Conservation (phyloP, 2,888 invertebrate genomes). For the Eristalis arbustorum region DNA sequence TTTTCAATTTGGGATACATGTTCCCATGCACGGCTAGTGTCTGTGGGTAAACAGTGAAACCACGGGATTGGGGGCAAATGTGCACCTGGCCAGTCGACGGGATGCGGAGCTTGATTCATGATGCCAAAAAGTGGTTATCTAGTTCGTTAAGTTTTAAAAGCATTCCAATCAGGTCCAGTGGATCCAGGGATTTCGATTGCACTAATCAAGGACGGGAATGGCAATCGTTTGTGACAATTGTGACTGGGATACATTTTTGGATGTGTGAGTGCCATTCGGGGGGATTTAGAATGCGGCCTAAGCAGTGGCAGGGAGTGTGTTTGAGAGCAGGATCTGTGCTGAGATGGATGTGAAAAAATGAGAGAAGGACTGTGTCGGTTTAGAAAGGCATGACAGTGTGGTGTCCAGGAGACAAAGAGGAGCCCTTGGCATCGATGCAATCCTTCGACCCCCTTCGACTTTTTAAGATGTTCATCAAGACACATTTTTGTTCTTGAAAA, state of each 20-base stretch:
- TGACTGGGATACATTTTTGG: not conserved
- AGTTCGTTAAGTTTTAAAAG: conserved; percentile 4
- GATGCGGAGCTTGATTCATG: conserved; percentile 1
- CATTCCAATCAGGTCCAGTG: not conserved
- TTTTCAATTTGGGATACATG: conserved; percentile 41
- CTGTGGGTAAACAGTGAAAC: not conserved
- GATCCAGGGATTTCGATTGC: not conserved
- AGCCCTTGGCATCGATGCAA: too few relatives aligned
- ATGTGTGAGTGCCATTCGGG: not conserved
- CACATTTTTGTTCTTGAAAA: too few relatives aligned
- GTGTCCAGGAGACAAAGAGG: too few relatives aligned
- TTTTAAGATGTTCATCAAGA: too few relatives aligned
- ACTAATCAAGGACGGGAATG: not conserved
- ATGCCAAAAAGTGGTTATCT: conserved; percentile 2
- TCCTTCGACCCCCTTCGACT: too few relatives aligned
- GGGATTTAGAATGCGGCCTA: too few relatives aligned
- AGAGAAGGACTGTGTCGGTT: too few relatives aligned
- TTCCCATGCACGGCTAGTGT: conserved; percentile 16
- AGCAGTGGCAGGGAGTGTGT: too few relatives aligned
- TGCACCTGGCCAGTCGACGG: not conserved
- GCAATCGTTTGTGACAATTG: not conserved
- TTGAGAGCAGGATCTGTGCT: too few relatives aligned
- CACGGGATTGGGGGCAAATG: not conserved
- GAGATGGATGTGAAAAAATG: too few relatives aligned
- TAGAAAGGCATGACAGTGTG: too few relatives aligned